Conservation (phyloP, 2,797 vertebrate genomes). For the Sylvia borin region DNA sequence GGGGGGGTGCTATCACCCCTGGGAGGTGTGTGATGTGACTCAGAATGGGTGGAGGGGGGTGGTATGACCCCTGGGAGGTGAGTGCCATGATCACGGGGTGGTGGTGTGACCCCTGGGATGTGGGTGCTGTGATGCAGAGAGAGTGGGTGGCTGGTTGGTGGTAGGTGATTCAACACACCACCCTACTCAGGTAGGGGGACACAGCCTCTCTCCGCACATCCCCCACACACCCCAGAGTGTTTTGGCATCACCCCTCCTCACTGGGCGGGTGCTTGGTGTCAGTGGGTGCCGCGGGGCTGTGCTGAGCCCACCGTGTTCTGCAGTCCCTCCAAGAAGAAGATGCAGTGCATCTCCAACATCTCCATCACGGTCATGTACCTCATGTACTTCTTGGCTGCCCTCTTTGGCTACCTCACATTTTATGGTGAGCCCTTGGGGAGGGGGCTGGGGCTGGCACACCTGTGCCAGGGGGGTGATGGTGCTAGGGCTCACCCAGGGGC, state of each 20-base stretch:
- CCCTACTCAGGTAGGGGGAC: background rate
- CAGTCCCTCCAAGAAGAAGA: constrained; percentile 90
- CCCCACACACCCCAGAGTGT: background rate
- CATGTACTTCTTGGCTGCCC: constrained; percentile 98
- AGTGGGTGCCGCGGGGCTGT: accelerated
- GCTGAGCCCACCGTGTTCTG: background rate
- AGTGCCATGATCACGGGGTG: background rate
- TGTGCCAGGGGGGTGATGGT: background rate
- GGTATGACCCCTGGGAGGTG: background rate
- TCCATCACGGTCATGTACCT: constrained; percentile 94
- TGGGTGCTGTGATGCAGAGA: background rate
- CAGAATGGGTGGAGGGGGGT: background rate
- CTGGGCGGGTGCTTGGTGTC: background rate
- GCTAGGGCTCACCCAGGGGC: background rate
- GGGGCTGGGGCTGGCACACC: accelerated
- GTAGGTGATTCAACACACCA: background rate
- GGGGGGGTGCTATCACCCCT: background rate
- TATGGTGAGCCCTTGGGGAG: constrained; percentile 81
- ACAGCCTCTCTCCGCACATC: accelerated
- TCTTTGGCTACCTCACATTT: constrained; percentile 98
- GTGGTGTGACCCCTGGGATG: background rate
- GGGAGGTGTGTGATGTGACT: background rate
- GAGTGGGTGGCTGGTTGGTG: background rate
- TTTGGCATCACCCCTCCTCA: background rate
- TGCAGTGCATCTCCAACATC: constrained; percentile 96